Percentiles rank a stretch among this genome's conserved stretches.
These are phyloP conservation scores for Rhea americana DNA, from an alignment of 2,113 vertebrate genomes.

Conservation along the genomic window DNA sequence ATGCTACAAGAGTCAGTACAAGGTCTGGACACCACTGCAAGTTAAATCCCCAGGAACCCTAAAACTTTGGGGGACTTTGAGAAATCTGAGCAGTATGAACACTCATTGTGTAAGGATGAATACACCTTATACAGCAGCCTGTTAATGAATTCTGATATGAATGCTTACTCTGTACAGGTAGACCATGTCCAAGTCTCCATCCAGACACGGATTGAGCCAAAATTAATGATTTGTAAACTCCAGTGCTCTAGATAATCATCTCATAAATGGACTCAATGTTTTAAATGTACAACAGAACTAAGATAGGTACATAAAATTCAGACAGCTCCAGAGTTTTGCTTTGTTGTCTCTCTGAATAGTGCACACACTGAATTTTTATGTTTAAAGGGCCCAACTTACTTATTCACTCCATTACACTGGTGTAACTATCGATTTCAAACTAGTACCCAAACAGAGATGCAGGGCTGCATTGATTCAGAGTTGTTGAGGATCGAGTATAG, in stretches of 20 bases:
- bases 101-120: not conserved
- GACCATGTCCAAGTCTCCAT: not conserved
- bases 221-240: not conserved
- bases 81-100: accelerated
- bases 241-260: not conserved
- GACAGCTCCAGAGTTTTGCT: not conserved
- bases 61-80: not conserved
- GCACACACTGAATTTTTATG: not conserved
- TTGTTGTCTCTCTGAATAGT: not conserved
- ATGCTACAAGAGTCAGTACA: too few relatives aligned
- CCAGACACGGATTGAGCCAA: not conserved
- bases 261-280: not conserved
- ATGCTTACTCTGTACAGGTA: not conserved
- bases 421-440: not conserved
- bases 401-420: not conserved
- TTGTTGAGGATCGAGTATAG: not conserved
- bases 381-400: not conserved
- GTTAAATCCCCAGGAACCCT: not conserved
- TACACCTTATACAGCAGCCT: accelerated
- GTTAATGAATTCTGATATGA: not conserved
- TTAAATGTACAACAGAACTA: not conserved
- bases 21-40: not conserved
- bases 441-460: not conserved
- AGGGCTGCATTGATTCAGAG: not conserved
- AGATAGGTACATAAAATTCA: too few relatives aligned